These are phyloP conservation scores for Drosophila paulistorum DNA, from an alignment of 1,140 invertebrate genomes.

Conservation along the genomic window DNA sequence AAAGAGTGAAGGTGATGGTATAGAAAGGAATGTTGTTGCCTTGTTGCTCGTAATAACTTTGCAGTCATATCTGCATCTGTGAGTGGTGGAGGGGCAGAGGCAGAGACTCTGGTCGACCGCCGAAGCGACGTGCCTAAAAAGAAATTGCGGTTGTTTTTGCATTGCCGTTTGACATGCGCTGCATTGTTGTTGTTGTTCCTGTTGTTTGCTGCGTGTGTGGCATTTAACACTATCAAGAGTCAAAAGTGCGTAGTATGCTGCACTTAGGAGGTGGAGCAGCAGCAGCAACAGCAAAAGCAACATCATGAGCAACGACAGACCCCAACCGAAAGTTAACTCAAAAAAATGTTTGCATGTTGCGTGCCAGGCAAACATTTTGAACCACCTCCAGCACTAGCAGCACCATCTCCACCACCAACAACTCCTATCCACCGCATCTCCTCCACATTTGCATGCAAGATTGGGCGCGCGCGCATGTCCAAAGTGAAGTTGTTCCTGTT, in stretches of 20 bases:
- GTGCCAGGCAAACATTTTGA: conserved; percentile 75
- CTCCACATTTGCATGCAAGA: conserved; percentile 74
- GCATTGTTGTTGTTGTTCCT: conserved; percentile 32
- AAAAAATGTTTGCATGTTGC: conserved; percentile 80
- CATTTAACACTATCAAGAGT: conserved; percentile 78
- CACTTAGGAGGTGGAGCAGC: conserved; percentile 39
- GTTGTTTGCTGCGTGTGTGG: conserved; percentile 57
- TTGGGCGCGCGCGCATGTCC: conserved; percentile 76
- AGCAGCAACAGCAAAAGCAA: conserved; percentile 3
- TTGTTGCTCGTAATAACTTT: conserved; percentile 61
- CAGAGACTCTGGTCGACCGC: conserved; percentile 6
- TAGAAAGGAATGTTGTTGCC: conserved; percentile 19
- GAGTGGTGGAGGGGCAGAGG: conserved; percentile 24
- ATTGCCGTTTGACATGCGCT: conserved; percentile 62
- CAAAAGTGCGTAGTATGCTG: conserved; percentile 74
- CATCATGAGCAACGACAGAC: conserved; percentile 20
- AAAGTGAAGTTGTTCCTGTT: conserved; percentile 58
- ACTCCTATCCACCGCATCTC: background rate
- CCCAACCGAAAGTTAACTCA: conserved; percentile 67
- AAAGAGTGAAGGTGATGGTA: background rate
- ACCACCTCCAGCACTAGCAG: conserved; percentile 33
- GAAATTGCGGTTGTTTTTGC: conserved; percentile 68
- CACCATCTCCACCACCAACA: conserved; percentile 26
- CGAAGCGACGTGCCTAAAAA: conserved; percentile 73
- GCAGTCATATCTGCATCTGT: conserved; percentile 62